phyloP scores from a whole-genome alignment of 92 coral and sea anemone species.

The Epizoanthus illoricatus region DNA sequence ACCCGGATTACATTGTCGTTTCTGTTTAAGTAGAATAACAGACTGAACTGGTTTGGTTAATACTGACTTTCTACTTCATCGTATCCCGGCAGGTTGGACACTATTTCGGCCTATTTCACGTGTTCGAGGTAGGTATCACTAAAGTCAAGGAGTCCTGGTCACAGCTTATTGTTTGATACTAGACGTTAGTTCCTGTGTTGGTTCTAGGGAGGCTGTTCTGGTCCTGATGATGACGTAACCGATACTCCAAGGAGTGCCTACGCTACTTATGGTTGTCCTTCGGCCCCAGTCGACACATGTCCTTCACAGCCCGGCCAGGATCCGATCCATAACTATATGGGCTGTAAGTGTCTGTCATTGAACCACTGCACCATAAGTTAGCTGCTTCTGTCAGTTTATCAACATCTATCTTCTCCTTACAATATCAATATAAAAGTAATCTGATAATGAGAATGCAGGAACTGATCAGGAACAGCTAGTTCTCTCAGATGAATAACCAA shows the following conservation, averaged over 20 bases:
- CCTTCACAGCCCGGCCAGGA: slow-evolving; percentile 73
- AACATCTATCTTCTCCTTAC: background rate
- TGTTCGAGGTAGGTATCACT: slow-evolving; percentile 68
- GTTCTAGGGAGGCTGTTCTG: slow-evolving; percentile 62
- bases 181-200: background rate
- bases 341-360: slow-evolving; percentile 56
- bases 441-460: too few relatives aligned
- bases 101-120: slow-evolving; percentile 85
- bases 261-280: slow-evolving; percentile 63
- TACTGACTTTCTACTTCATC: too few relatives aligned
- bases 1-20: too few relatives aligned
- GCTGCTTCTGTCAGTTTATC: background rate
- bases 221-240: slow-evolving; percentile 62
- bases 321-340: slow-evolving; percentile 85
- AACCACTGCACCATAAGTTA: too few relatives aligned
- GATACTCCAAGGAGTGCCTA: slow-evolving; percentile 80
- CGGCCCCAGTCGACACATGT: slow-evolving; percentile 69
- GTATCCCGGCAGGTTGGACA: slow-evolving; percentile 67
- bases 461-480: too few relatives aligned
- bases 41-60: too few relatives aligned
- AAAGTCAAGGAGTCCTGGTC: background rate
- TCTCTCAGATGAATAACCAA: too few relatives aligned
- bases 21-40: too few relatives aligned
- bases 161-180: background rate
- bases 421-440: too few relatives aligned